phyloP scores from a whole-genome alignment of 2,113 vertebrate species.

The Heterocephalus glaber region DNA sequence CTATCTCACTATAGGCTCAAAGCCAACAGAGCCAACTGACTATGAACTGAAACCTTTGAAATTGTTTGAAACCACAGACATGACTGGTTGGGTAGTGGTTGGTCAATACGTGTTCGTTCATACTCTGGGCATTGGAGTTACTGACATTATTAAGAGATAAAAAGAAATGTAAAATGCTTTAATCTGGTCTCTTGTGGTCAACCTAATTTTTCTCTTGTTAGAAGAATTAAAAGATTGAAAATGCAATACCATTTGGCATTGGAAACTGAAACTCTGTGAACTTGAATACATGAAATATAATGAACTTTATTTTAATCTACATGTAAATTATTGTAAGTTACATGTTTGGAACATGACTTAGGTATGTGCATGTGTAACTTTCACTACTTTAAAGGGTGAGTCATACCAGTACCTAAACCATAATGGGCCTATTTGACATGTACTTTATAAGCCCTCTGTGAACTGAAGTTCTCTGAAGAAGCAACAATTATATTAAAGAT shows the following conservation, averaged over 20 bases:
- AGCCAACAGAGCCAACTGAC: no score
- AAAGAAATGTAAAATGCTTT: background rate
- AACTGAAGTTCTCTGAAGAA: background rate
- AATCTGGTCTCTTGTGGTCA: background rate
- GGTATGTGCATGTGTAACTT: background rate
- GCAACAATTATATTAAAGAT: background rate
- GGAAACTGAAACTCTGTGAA: background rate
- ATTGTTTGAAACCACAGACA: background rate
- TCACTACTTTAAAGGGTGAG: background rate
- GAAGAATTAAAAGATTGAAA: slow-evolving; percentile 8
- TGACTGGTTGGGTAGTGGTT: background rate
- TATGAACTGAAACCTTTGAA: background rate
- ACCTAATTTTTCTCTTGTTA: background rate
- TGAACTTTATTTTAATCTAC: background rate
- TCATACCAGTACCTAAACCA: background rate
- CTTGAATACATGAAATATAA: background rate
- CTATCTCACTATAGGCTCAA: no score
- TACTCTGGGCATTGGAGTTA: background rate
- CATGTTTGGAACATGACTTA: background rate
- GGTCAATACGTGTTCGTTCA: background rate
- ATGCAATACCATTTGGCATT: background rate
- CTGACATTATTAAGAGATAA: background rate
- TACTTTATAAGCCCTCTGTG: background rate
- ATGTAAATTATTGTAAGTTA: background rate
- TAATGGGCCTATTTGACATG: background rate